Conservation (phyloP, 2,888 invertebrate genomes). For the Chrysomela aeneicollis region DNA sequence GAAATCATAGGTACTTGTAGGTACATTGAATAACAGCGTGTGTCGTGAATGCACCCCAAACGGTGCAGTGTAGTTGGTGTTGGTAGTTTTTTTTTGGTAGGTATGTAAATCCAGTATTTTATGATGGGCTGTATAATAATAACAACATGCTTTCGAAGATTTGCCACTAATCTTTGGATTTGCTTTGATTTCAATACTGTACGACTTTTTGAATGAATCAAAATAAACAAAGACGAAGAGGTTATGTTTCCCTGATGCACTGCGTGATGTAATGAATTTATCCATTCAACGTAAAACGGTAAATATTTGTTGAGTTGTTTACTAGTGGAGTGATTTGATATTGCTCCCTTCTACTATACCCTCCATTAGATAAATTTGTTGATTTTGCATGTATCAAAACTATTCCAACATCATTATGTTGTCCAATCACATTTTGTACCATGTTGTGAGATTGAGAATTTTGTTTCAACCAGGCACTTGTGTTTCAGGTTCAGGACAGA, state of each 20-base stretch:
- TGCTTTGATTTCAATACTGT: neutral
- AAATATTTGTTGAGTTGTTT: slow-evolving; percentile 1
- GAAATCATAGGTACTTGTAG: too few species aligned
- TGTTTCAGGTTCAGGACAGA: slow-evolving; percentile 31
- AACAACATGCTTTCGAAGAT: too few species aligned
- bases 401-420: neutral
- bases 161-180: too few species aligned
- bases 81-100: too few species aligned
- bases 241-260: neutral
- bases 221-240: neutral
- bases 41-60: too few species aligned
- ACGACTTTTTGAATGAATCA: too few species aligned
- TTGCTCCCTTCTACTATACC: neutral
- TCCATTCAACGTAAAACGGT: neutral
- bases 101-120: too few species aligned
- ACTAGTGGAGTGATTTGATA: neutral
- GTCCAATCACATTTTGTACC: neutral
- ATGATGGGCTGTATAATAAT: too few species aligned
- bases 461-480: too few species aligned
- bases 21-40: too few species aligned
- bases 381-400: neutral
- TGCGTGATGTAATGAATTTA: neutral
- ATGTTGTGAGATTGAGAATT: neutral
- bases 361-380: slow-evolving; percentile 1
- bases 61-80: too few species aligned